Evolutionary conservation across 2,888 invertebrate species (phyloP).

Genomic region (Tortricodes alternella): DNA sequence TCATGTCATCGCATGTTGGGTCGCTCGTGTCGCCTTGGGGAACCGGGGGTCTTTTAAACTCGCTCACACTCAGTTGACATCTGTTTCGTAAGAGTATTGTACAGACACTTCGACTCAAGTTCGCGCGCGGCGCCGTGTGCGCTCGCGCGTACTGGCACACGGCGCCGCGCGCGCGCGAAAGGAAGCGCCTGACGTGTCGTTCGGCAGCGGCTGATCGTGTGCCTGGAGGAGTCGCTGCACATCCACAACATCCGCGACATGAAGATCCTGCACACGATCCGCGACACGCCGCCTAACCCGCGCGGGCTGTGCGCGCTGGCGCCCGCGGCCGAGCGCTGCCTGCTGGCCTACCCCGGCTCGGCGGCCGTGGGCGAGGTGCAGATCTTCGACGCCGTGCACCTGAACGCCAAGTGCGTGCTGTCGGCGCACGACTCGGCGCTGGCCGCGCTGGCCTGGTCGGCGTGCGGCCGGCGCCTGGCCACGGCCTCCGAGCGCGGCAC

Average conservation of each 20-base stretch:
- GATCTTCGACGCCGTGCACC: conserved; percentile 95
- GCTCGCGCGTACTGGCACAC: too few species aligned
- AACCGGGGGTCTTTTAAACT: too few species aligned
- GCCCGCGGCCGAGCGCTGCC: conserved; percentile 94
- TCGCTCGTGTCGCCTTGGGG: too few species aligned
- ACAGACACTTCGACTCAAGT: too few species aligned
- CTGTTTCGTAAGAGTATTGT: too few species aligned
- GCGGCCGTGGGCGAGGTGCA: conserved; percentile 96
- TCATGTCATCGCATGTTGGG: too few species aligned
- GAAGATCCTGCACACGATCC: conserved; percentile 98
- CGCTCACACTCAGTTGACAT: too few species aligned
- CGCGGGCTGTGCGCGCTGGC: conserved; percentile 96
- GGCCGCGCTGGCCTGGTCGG: conserved; percentile 96
- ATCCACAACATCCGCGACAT: conserved; percentile 99
- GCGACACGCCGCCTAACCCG: conserved; percentile 98
- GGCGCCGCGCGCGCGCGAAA: too few species aligned
- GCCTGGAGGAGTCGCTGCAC: conserved; percentile 98
- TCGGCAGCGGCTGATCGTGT: conserved; percentile 94
- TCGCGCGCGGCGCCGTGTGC: too few species aligned
- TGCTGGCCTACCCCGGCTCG: conserved; percentile 98
- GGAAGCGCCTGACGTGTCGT: background rate
- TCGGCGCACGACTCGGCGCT: conserved; percentile 98
- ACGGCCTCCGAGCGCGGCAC: conserved; percentile 97
- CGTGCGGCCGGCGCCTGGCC: conserved; percentile 90
- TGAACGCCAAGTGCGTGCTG: conserved; percentile 98